Evolutionary conservation across 2,113 vertebrate species (phyloP).

Genomic region (Patagioenas fasciata): DNA sequence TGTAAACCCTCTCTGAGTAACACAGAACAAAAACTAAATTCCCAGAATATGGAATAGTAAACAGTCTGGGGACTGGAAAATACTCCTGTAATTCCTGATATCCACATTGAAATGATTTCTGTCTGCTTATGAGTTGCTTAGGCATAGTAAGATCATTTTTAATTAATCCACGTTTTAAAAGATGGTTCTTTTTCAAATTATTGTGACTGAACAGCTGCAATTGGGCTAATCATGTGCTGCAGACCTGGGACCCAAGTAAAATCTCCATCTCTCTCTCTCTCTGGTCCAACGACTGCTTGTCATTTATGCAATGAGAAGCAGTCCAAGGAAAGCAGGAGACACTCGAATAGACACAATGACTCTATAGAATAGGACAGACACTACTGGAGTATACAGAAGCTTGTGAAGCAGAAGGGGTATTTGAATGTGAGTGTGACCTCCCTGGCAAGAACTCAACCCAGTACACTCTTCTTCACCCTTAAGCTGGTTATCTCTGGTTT

Average conservation of each 20-base stretch:
- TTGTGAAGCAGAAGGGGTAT: fast-evolving
- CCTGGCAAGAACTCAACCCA: background rate
- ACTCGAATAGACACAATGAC: background rate
- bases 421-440: background rate
- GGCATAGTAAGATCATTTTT: background rate
- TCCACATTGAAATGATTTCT: background rate
- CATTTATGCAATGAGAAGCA: background rate
- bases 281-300: background rate
- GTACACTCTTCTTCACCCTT: background rate
- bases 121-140: background rate
- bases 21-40: background rate
- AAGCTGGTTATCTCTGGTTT: slow-evolving; percentile 12
- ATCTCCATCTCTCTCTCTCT: background rate
- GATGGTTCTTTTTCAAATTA: background rate
- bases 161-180: background rate
- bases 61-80: background rate
- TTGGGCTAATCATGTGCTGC: background rate
- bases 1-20: background rate
- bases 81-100: background rate
- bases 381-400: background rate
- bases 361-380: fast-evolving
- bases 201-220: background rate
- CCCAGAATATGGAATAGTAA: background rate
- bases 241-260: background rate
- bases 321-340: background rate